These are phyloP conservation scores for Drymodes brunneopygia DNA, from an alignment of 2,113 vertebrate species.

Conservation along the genomic window DNA sequence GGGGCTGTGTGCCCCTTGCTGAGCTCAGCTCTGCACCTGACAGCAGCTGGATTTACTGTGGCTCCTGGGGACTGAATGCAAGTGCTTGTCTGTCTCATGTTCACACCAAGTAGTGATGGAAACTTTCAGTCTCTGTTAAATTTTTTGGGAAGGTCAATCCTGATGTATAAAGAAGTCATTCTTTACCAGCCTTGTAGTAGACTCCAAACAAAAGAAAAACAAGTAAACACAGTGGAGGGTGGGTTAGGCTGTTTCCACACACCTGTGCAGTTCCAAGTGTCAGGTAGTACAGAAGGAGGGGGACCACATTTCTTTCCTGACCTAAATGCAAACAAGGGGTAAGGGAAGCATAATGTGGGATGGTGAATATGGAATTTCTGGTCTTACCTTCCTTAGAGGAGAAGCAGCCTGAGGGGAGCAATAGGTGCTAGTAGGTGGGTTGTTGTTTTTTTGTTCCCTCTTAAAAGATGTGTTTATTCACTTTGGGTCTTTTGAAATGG, in stretches of 20 bases:
- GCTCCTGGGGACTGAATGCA: not conserved
- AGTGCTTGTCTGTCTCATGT: not conserved
- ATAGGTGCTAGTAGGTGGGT: not conserved
- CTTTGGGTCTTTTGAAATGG: not conserved
- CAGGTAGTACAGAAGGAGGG: not conserved
- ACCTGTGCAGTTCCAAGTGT: not conserved
- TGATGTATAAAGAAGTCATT: not conserved
- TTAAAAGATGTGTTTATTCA: not conserved
- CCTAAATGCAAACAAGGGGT: not conserved
- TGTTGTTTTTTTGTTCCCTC: not conserved
- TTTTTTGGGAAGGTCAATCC: not conserved
- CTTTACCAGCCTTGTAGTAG: not conserved
- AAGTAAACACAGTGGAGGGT: not conserved
- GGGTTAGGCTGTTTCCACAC: not conserved
- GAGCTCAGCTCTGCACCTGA: not conserved
- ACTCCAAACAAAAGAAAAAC: not conserved
- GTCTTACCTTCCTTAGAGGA: not conserved
- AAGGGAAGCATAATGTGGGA: not conserved
- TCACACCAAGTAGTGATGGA: not conserved
- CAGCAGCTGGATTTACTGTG: not conserved
- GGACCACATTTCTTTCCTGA: not conserved
- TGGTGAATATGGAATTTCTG: not conserved
- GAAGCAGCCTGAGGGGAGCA: not conserved
- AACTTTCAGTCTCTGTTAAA: not conserved
- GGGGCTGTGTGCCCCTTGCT: fast-evolving